Evolutionary conservation across 2,888 invertebrate genomes (phyloP), one percentile per base, ranked within the genome.

Genomic region (Agrenia bidenticulata): DNA sequence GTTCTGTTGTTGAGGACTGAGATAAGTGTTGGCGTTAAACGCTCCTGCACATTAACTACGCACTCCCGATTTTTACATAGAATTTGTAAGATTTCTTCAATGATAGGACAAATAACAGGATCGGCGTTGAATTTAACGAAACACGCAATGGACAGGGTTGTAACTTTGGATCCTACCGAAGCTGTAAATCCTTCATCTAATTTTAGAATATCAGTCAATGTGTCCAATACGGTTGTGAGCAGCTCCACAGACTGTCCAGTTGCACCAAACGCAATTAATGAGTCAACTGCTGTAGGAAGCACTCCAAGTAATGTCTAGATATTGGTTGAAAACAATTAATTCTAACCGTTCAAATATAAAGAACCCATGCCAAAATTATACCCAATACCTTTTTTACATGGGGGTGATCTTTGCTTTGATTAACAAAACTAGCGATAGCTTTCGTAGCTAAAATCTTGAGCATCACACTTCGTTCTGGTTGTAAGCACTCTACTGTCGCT

Each of bases 61-160:
- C 87, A 87, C 50, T 81, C 82, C 0, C 83, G 82, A 79, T 85
- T 87, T 76, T 84, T 81, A 1, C 85, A 85, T 7, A 88, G 78
- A 42, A 84, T 85, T 76, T 84, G 85, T 41, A 89, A 84, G 61
- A 88, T 83, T 65, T 87, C 86, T 76, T 87, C 85, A 4, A 86
- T 84, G 49, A 86, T 80, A 64, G 83, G 82, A 15, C 86, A 81
- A 56, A 88, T 82, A 49, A 84, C 83, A 0, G 87, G 88, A 79
- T 88, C 88, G 68, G 79, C 79, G 73, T 80, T 84, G 77, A 85
- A 86, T 77, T 88, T 88, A 0, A 88, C 81, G 77, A 88, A 88
- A 1, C 86, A 84, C 2, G 87, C 87, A 67, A 88, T 85, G 2
- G 85, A 83, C 32, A 89, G 77, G 0, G 88, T 87, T 32, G 85